A percentile compares a stretch with the other conserved stretches of the same genome.
Evolutionary conservation across 2,113 vertebrate species (phyloP).

Genomic region (Ariopsis seemanni): DNA sequence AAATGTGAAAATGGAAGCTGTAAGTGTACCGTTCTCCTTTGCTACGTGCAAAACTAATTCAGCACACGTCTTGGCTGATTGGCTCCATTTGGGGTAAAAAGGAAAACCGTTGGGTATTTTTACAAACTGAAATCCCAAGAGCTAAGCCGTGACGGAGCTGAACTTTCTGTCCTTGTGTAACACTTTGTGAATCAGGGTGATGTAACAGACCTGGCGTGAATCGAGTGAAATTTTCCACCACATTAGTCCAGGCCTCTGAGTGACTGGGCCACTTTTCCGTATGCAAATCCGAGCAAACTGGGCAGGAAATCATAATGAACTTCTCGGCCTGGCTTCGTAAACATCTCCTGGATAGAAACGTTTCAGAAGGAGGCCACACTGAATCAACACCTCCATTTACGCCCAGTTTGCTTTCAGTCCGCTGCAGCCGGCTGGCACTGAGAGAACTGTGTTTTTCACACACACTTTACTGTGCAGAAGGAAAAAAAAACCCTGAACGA

Average conservation of each 20-base stretch:
- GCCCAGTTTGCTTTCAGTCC: conserved; percentile 60
- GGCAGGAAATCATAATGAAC: conserved; percentile 50
- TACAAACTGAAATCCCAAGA: not conserved
- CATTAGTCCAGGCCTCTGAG: conserved; percentile 36
- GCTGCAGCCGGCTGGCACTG: conserved; percentile 63
- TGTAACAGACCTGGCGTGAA: conserved; percentile 32
- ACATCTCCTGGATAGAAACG: conserved; percentile 59
- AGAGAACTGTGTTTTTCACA: conserved; percentile 60
- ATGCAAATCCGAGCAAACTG: conserved; percentile 58
- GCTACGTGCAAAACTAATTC: not conserved
- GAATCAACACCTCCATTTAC: conserved; percentile 69
- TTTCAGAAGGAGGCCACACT: conserved; percentile 55
- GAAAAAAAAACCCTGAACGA: conserved; percentile 62
- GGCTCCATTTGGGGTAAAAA: not conserved
- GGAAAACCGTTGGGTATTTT: not conserved
- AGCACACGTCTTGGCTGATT: not conserved
- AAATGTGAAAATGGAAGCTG: not conserved
- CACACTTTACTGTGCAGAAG: conserved; percentile 56
- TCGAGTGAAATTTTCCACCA: conserved; percentile 31
- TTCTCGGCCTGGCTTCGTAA: conserved; percentile 54
- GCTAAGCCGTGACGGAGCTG: not conserved
- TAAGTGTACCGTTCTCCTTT: not conserved
- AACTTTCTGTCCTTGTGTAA: not conserved
- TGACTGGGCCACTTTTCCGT: conserved; percentile 34
- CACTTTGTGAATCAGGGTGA: conserved; percentile 25